Conservation (phyloP, 92 coral and sea anemone genomes). For the Plumapathes pennacea region DNA sequence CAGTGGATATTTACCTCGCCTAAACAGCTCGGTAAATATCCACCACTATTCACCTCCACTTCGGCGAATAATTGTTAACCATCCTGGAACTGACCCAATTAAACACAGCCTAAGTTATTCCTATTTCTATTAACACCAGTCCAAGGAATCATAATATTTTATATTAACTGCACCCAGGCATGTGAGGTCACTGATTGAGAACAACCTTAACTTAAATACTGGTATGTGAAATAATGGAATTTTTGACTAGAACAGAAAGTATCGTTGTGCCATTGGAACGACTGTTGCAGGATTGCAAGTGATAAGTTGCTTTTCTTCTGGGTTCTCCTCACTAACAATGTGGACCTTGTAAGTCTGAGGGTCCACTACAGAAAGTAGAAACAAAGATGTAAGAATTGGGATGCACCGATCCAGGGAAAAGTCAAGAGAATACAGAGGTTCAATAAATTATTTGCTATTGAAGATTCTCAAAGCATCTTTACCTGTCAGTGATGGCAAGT, state of each 20-base stretch:
- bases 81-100: too few relatives aligned
- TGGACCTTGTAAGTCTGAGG: constrained; percentile 71
- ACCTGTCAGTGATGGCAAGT: constrained; percentile 64
- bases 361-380: constrained; percentile 37
- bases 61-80: too few relatives aligned
- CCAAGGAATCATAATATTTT: too few relatives aligned
- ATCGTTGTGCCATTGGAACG: constrained; percentile 65
- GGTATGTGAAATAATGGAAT: too few relatives aligned
- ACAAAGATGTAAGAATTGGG: background rate
- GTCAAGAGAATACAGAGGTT: background rate
- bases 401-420: background rate
- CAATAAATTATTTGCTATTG: background rate
- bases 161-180: too few relatives aligned
- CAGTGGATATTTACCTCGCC: too few relatives aligned
- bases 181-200: too few relatives aligned
- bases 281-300: constrained; percentile 54
- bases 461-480: background rate
- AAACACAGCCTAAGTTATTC: too few relatives aligned
- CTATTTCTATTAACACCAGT: too few relatives aligned
- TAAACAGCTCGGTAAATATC: too few relatives aligned
- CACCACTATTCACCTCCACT: too few relatives aligned
- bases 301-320: constrained; percentile 37
- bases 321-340: constrained; percentile 32
- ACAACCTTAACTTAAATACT: too few relatives aligned
- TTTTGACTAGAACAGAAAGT: constrained; percentile 50